Percentiles rank a stretch among this genome's conserved stretches.
These are phyloP conservation scores for Aepyceros melampus DNA, from an alignment of 2,113 vertebrate genomes.

Conservation along the genomic window DNA sequence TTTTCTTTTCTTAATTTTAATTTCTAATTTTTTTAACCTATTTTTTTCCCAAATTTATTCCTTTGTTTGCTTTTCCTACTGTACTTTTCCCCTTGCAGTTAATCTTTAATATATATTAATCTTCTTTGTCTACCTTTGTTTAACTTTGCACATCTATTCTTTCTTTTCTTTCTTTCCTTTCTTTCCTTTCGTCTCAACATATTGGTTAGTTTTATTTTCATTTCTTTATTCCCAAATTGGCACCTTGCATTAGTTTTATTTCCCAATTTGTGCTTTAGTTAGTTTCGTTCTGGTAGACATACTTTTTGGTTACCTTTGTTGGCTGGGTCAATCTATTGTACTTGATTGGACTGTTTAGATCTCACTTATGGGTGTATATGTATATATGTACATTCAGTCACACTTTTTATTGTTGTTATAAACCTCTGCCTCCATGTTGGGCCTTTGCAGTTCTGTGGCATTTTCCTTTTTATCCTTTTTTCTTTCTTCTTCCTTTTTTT, in stretches of 20 bases:
- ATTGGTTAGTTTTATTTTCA: neutral
- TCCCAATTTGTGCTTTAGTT: neutral
- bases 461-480: neutral
- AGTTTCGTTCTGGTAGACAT: neutral
- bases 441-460: neutral
- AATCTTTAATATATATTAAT: neutral
- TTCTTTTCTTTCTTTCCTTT: neutral
- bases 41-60: neutral
- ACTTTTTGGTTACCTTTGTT: neutral
- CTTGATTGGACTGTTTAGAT: neutral
- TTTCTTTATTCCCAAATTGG: neutral
- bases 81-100: neutral
- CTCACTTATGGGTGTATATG: neutral
- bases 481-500: neutral
- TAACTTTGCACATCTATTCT: neutral
- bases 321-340: neutral
- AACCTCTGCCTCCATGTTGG: neutral
- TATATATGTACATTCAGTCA: neutral
- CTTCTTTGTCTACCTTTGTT: neutral
- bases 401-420: neutral
- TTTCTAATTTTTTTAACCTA: neutral
- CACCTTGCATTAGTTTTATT: neutral
- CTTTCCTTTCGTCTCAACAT: neutral
- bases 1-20: neutral
- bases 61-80: neutral